phyloP scores from a whole-genome alignment of 1,140 invertebrate species.

The Lepidurus arcticus region DNA sequence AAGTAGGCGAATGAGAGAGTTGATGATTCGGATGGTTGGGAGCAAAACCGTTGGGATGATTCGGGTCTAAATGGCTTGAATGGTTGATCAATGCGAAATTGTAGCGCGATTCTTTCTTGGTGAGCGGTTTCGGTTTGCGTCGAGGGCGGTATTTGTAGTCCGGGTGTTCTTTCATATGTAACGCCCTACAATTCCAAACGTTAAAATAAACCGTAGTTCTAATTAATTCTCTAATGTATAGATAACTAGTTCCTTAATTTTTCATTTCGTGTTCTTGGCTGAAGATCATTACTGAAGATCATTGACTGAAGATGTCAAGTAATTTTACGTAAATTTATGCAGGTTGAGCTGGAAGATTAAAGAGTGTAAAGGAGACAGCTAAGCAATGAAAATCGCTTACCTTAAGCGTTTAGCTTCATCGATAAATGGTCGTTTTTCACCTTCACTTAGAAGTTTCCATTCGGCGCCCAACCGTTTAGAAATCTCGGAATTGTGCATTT shows the following conservation, averaged over 20 bases:
- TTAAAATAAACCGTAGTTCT: not conserved
- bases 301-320: too few relatives aligned
- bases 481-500: conserved; percentile 99
- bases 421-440: conserved; percentile 61
- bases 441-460: conserved; percentile 83
- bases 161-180: conserved; percentile 96
- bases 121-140: conserved; percentile 75
- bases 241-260: too few relatives aligned
- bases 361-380: not conserved
- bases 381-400: conserved; percentile 32
- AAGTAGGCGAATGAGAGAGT: not conserved
- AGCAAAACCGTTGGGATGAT: not conserved
- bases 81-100: conserved; percentile 60
- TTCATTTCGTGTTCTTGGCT: too few relatives aligned
- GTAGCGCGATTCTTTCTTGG: conserved; percentile 57
- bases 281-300: too few relatives aligned
- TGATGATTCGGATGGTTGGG: not conserved
- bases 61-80: conserved; percentile 32
- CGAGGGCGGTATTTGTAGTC: conserved; percentile 92
- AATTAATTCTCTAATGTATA: not conserved
- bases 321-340: too few relatives aligned
- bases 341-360: not conserved
- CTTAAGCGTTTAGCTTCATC: conserved; percentile 41
- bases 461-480: conserved; percentile 88
- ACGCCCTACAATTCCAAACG: conserved; percentile 56